Evolutionary conservation across 35 echinoderm and acorn worm species (phyloP).

Genomic region (Apostichopus japonicus): DNA sequence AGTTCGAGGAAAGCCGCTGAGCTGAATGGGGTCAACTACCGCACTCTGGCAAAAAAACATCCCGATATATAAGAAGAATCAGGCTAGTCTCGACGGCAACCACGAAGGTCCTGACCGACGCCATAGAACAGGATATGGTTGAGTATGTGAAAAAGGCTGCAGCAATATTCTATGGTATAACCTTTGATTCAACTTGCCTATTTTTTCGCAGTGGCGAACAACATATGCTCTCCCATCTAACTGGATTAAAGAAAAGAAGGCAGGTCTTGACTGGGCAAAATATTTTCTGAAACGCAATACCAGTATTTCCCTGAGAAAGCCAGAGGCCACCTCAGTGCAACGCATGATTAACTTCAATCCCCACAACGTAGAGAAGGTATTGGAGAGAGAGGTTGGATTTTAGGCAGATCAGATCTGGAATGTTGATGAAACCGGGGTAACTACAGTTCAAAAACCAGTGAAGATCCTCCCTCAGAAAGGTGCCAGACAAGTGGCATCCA

Average conservation of each 20-base stretch:
- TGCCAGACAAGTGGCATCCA: constrained; percentile 7
- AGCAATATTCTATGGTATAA: constrained; percentile 19
- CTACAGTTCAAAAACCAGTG: constrained; percentile 19
- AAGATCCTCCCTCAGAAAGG: constrained; percentile 18
- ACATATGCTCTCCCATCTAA: not conserved
- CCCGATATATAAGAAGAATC: not conserved
- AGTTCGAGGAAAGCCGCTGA: constrained; percentile 18
- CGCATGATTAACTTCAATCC: constrained; percentile 35
- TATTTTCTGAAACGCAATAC: constrained; percentile 27
- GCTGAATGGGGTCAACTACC: constrained; percentile 10
- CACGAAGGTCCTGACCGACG: not conserved
- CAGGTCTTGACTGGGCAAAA: constrained; percentile 39
- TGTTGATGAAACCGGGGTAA: constrained; percentile 51
- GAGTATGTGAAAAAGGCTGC: not conserved
- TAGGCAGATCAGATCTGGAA: constrained; percentile 44
- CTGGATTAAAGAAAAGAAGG: constrained; percentile 12
- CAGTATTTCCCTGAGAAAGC: constrained; percentile 30
- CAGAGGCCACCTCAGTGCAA: constrained; percentile 23
- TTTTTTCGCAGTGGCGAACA: not conserved
- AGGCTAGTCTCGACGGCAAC: constrained; percentile 17
- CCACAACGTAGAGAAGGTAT: constrained; percentile 30
- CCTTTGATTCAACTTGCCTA: not conserved
- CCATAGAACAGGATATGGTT: not conserved
- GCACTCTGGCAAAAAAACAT: not conserved
- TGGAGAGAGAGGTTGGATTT: constrained; percentile 12